Conservation (phyloP, 2,888 invertebrate species). For the Parapristionchus giblindavisi region DNA sequence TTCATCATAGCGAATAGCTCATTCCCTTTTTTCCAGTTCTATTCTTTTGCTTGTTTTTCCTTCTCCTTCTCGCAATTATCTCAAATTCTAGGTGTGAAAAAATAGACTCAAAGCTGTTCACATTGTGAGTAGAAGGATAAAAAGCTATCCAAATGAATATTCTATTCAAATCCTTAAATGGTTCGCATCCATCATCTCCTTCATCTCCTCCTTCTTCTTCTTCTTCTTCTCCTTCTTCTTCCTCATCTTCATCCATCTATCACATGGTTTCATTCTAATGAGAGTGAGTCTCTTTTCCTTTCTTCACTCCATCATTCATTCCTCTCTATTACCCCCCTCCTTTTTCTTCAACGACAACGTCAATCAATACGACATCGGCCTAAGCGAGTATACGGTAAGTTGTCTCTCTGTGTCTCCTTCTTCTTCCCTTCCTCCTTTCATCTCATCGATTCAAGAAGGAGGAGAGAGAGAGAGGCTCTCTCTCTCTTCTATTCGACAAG, state of each 20-base stretch:
- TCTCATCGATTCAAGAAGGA: slow-evolving; percentile 19
- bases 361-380: slow-evolving; percentile 12
- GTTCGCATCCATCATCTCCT: background rate
- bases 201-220: too few species aligned
- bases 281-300: slow-evolving; percentile 12
- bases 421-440: background rate
- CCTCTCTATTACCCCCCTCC: slow-evolving; percentile 5
- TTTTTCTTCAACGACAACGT: background rate
- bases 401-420: slow-evolving; percentile 14
- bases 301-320: background rate
- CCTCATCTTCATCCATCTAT: slow-evolving; percentile 6
- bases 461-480: background rate
- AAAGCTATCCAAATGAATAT: too few species aligned
- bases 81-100: too few species aligned
- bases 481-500: slow-evolving; percentile 14
- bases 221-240: background rate
- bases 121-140: too few species aligned
- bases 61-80: too few species aligned
- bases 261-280: slow-evolving; percentile 32
- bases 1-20: too few species aligned
- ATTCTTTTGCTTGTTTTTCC: too few species aligned
- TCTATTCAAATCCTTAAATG: too few species aligned
- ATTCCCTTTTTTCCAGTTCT: too few species aligned
- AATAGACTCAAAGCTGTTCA: too few species aligned
- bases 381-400: background rate